Evolutionary conservation across 2,113 vertebrate genomes (phyloP).

Genomic region (Solenodon paradoxus): DNA sequence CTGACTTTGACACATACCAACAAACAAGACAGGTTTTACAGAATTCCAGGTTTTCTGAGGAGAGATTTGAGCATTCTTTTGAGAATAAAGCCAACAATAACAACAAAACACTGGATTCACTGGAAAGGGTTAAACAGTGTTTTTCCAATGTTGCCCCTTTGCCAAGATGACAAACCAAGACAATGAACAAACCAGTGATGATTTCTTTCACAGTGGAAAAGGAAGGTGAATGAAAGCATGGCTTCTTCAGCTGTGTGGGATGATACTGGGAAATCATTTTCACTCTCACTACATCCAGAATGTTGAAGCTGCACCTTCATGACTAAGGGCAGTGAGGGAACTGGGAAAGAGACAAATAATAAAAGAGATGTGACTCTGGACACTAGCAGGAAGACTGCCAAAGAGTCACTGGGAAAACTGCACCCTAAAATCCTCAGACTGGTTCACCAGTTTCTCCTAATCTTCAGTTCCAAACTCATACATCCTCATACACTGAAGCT

Average conservation of each 20-base stretch:
- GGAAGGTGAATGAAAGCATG: neutral
- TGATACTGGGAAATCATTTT: neutral
- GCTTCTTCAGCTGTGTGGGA: neutral
- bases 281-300: neutral
- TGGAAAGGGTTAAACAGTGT: neutral
- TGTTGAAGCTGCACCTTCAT: neutral
- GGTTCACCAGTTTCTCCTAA: too few species aligned
- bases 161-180: neutral
- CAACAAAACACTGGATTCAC: neutral
- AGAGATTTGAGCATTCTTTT: neutral
- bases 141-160: neutral
- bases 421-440: too few species aligned
- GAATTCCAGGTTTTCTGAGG: neutral
- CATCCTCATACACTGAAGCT: too few species aligned
- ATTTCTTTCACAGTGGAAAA: neutral
- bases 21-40: neutral
- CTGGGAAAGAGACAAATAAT: neutral
- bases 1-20: neutral
- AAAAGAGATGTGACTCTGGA: neutral
- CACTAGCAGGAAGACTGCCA: neutral
- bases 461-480: too few species aligned
- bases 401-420: too few species aligned
- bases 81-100: neutral
- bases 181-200: neutral
- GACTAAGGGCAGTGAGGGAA: neutral